Evolutionary conservation across 1,140 invertebrate species (phyloP), one percentile per base, ranked within the genome.

Genomic region (Danaus plexippus): DNA sequence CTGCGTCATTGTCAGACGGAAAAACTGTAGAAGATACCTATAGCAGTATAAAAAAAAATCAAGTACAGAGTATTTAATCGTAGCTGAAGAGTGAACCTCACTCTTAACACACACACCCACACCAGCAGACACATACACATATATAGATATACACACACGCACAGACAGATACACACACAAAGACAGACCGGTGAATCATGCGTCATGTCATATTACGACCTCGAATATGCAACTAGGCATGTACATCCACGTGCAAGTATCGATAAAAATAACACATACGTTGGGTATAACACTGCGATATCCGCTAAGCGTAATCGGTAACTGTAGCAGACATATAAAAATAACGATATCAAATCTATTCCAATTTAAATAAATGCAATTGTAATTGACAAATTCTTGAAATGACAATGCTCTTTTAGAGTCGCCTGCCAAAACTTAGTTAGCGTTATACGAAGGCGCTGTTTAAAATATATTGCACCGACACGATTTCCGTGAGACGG

Each of bases 181-280:
- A 58, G 57, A 56, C 66, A 52, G 52, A 58, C 59, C 62, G 64
- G 66, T 85, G 79, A 85, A 74, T 85, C 66, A 68, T 78, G 68
- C 68, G 70, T 77, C 74, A 78, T 74, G 77, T 75, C 75, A 69
- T 62, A 63, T 71, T 73, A 61, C 62, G 78, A 76, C 75, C 78
- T 78, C 75, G 71, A 79, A 77, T 73, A 68, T 63, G 67, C 62
- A 61, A 51, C 57, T 71, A 77, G 75, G 51, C 59, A 67, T 58
- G 69, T 61, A 59, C 57, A 49, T 44, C 9, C 32, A 40, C n/a
- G n/a, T 42, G 6, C 8, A 47, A 47, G n/a, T 61, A 61, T 61
- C 59, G 59, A 61, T 52, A 45, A 60, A 55, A 52, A 32, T 32
- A 32, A 32, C 22, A 32, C 5, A 3, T 32, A 3, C 5, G 2